These are phyloP conservation scores for Megaceryle alcyon DNA, from an alignment of 2,797 vertebrate genomes.

Conservation along the genomic window DNA sequence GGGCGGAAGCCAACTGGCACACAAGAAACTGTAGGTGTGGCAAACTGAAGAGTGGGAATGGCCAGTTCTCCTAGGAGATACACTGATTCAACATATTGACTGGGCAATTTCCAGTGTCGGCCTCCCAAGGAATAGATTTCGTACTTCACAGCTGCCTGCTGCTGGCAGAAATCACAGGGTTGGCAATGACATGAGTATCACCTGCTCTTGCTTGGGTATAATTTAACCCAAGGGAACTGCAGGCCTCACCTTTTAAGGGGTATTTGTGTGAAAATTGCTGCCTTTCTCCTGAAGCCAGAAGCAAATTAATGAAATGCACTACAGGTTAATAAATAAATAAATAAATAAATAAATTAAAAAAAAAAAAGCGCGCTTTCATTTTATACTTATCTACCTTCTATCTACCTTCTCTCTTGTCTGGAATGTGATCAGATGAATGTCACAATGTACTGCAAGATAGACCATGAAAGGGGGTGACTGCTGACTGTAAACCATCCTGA, in stretches of 20 bases:
- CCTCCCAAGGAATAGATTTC: not conserved
- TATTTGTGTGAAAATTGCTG: not conserved
- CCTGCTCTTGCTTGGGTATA: not conserved
- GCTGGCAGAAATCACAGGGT: not conserved
- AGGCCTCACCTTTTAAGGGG: not conserved
- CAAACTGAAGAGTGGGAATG: not conserved
- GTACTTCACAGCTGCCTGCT: not conserved
- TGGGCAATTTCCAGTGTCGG: not conserved
- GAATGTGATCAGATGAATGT: not conserved
- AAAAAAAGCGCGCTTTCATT: too few relatives aligned
- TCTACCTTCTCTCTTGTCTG: not conserved
- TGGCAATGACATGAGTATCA: not conserved
- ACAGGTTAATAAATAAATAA: not conserved
- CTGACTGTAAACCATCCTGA: not conserved
- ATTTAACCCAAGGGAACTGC: not conserved
- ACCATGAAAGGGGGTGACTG: not conserved
- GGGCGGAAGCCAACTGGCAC: conserved; percentile 38
- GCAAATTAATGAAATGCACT: not conserved
- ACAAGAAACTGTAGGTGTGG: not conserved
- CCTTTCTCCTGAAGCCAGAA: not conserved
- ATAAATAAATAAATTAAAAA: too few relatives aligned
- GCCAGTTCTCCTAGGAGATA: not conserved
- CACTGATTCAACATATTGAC: not conserved
- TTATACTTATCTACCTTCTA: not conserved
- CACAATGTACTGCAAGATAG: not conserved